Conservation (phyloP, 2,113 vertebrate species). For the Garra rufa region DNA sequence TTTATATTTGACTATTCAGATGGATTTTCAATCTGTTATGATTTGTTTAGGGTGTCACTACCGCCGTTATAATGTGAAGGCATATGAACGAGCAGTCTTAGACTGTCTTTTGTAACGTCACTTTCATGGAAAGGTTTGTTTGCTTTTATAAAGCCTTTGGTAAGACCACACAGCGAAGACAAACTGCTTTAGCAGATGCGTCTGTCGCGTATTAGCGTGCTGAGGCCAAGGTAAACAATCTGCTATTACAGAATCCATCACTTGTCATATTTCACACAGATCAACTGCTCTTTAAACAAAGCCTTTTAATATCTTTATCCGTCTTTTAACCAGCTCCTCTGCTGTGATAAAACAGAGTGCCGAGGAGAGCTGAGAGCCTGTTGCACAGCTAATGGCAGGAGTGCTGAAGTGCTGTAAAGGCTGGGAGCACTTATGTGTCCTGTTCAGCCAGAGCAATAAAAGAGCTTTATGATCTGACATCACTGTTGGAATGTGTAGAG, state of each 20-base stretch:
- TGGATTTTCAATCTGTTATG: constrained; percentile 74
- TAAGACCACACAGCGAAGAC: constrained; percentile 44
- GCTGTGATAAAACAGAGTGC: constrained; percentile 34
- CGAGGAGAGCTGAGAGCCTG: constrained; percentile 23
- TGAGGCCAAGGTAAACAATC: constrained; percentile 47
- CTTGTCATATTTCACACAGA: constrained; percentile 42
- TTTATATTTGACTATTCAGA: constrained; percentile 63
- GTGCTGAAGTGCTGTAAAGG: constrained; percentile 63
- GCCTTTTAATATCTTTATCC: constrained; percentile 53
- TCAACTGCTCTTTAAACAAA: constrained; percentile 56
- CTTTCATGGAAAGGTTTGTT: constrained; percentile 27
- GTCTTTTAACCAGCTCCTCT: constrained; percentile 51
- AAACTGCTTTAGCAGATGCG: constrained; percentile 45
- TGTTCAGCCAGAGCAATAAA: constrained; percentile 63
- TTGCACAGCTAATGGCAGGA: constrained; percentile 53
- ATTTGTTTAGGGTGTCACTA: constrained; percentile 43
- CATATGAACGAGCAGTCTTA: constrained; percentile 65
- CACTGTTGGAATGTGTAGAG: constrained; percentile 64
- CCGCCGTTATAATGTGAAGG: neutral
- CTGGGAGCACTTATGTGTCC: constrained; percentile 50
- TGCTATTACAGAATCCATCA: constrained; percentile 55
- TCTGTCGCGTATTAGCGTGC: constrained; percentile 27
- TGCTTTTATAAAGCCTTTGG: constrained; percentile 32
- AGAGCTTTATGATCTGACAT: constrained; percentile 64
- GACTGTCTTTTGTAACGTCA: neutral